Conservation (phyloP, 2,888 invertebrate species). For the Dendrolimus houi region DNA sequence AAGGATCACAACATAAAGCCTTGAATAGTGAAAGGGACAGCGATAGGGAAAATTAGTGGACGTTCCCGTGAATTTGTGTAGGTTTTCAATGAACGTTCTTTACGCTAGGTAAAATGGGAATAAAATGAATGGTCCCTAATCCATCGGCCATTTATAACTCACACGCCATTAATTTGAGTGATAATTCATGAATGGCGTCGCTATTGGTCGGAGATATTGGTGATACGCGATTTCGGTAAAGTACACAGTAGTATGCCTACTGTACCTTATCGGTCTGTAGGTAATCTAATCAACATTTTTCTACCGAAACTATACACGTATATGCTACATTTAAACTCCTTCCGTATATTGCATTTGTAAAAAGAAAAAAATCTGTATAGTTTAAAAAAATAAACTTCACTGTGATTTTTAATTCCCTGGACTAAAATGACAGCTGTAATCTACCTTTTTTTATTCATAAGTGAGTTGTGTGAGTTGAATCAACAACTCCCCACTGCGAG, state of each 20-base stretch:
- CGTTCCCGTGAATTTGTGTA: slow-evolving; percentile 73
- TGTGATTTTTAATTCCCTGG: too few species aligned
- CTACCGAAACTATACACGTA: neutral
- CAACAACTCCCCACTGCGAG: too few species aligned
- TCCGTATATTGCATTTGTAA: too few species aligned
- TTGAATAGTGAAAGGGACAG: slow-evolving; percentile 38
- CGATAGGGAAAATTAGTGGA: slow-evolving; percentile 60
- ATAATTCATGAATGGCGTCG: slow-evolving; percentile 64
- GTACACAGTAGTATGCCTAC: slow-evolving; percentile 36
- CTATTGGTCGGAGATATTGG: slow-evolving; percentile 63
- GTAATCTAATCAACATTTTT: slow-evolving; percentile 38
- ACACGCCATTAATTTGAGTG: slow-evolving; percentile 75
- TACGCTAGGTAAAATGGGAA: slow-evolving; percentile 75
- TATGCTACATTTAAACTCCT: too few species aligned
- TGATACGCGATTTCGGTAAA: slow-evolving; percentile 20
- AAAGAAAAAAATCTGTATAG: too few species aligned
- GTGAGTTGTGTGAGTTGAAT: too few species aligned
- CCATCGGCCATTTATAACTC: slow-evolving; percentile 73
- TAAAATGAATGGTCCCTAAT: slow-evolving; percentile 72
- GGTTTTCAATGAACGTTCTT: slow-evolving; percentile 74
- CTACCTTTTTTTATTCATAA: too few species aligned
- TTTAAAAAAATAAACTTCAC: too few species aligned
- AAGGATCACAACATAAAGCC: slow-evolving; percentile 17
- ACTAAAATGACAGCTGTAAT: too few species aligned
- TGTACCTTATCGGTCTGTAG: slow-evolving; percentile 31